A percentile compares a stretch with the other conserved stretches of the same genome.
These are phyloP conservation scores for Parotia lawesii DNA, from an alignment of 2,113 vertebrate species.

Conservation along the genomic window DNA sequence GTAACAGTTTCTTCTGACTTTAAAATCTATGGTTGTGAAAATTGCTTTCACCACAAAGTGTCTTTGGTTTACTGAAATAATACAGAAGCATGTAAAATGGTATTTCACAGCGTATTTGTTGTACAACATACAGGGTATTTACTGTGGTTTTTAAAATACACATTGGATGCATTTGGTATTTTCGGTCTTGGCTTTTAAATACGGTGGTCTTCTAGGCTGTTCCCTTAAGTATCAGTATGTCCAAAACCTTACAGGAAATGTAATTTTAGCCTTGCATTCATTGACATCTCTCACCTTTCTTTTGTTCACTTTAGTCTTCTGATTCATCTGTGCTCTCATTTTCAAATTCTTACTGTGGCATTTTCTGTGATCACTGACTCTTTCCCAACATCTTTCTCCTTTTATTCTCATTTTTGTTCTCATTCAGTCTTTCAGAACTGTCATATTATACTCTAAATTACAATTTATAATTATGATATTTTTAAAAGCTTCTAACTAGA, in stretches of 20 bases:
- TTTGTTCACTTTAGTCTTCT: constrained; percentile 19
- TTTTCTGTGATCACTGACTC: neutral
- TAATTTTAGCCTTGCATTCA: constrained; percentile 32
- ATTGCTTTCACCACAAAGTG: neutral
- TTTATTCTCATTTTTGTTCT: neutral
- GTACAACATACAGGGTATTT: neutral
- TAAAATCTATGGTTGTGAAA: neutral
- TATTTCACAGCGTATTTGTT: neutral
- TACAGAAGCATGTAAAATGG: neutral
- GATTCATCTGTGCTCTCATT: constrained; percentile 6
- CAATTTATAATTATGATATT: neutral
- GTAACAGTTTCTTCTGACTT: neutral
- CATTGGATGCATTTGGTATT: neutral
- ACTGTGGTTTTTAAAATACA: neutral
- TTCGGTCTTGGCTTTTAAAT: neutral
- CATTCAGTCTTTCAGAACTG: neutral
- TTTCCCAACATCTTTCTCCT: neutral
- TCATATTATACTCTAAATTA: neutral
- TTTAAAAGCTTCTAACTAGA: neutral
- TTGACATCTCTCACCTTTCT: neutral
- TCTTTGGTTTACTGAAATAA: neutral
- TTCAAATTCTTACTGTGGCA: neutral
- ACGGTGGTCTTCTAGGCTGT: neutral
- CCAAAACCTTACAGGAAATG: neutral
- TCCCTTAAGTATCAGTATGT: neutral